A percentile compares a stretch with the other conserved stretches of the same genome.
Evolutionary conservation across 37 sponge, comb jelly and placozoan genomes (phyloP).

Genomic region (Dysidea cf. avara): DNA sequence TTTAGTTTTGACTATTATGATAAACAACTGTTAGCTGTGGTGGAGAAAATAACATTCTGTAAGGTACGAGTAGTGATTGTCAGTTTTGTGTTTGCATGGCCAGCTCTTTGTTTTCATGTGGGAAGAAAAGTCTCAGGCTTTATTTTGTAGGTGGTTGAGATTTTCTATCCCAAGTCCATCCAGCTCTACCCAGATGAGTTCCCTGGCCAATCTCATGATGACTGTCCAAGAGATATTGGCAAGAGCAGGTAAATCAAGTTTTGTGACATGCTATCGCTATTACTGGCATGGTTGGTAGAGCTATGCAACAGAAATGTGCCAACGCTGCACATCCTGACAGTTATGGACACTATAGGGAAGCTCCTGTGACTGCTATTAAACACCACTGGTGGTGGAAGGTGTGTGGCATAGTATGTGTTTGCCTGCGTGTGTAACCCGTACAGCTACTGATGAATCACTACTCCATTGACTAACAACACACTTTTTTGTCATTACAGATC

Average conservation of each 20-base stretch:
- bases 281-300: slow-evolving; percentile 26
- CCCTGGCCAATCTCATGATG: slow-evolving; percentile 73
- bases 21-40: slow-evolving; percentile 48
- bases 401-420: not conserved
- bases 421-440: not conserved
- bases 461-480: not conserved
- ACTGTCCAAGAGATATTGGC: slow-evolving; percentile 58
- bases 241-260: slow-evolving; percentile 47
- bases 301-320: slow-evolving; percentile 42
- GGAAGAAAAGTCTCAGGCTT: not conserved
- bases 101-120: not conserved
- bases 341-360: slow-evolving; percentile 88
- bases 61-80: slow-evolving; percentile 31
- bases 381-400: slow-evolving; percentile 99
- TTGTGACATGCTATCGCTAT: not conserved
- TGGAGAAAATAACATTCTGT: slow-evolving; percentile 57
- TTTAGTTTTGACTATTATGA: slow-evolving; percentile 78
- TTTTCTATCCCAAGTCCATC: slow-evolving; percentile 75
- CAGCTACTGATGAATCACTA: too few relatives aligned
- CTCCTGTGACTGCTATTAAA: slow-evolving; percentile 73
- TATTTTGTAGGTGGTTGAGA: slow-evolving; percentile 55
- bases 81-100: not conserved
- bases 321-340: slow-evolving; percentile 78
- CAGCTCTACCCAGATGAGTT: slow-evolving; percentile 68
- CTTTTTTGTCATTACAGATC: slow-evolving; percentile 24